phyloP scores from a whole-genome alignment of 2,888 invertebrate genomes.

The Byasa hedistus region DNA sequence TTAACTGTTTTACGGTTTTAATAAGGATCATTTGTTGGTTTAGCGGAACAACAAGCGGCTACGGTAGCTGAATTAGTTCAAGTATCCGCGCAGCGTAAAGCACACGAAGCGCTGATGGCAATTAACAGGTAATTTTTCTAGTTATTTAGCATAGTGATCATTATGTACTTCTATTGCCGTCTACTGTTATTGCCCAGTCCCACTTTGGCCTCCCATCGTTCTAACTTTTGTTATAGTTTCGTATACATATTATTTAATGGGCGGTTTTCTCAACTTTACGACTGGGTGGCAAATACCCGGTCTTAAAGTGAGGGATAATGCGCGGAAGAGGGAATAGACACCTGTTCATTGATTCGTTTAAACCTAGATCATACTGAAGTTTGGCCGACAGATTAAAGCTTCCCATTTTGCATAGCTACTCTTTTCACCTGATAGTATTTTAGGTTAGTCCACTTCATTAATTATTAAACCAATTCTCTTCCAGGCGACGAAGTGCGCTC shows the following conservation, averaged over 20 bases:
- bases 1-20: neutral
- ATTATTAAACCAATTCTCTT: neutral
- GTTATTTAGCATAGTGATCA: neutral
- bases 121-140: conserved; percentile 57
- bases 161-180: neutral
- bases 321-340: too few relatives aligned
- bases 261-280: too few relatives aligned
- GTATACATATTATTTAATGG: too few relatives aligned
- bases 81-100: conserved; percentile 64
- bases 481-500: conserved; percentile 57
- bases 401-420: neutral
- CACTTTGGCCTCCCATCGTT: too few relatives aligned
- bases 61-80: conserved; percentile 70
- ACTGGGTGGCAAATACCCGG: too few relatives aligned
- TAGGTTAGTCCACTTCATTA: neutral
- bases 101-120: conserved; percentile 65
- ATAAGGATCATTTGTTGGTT: conserved; percentile 1
- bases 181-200: too few relatives aligned
- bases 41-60: conserved; percentile 72
- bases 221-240: too few relatives aligned
- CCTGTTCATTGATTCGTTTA: too few relatives aligned
- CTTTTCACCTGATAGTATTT: neutral
- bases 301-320: too few relatives aligned
- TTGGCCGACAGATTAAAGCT: too few relatives aligned
- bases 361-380: too few relatives aligned